Evolutionary conservation across 2,113 vertebrate species (phyloP), one percentile per base, ranked within the genome.

Genomic region (Aplodontia rufa): DNA sequence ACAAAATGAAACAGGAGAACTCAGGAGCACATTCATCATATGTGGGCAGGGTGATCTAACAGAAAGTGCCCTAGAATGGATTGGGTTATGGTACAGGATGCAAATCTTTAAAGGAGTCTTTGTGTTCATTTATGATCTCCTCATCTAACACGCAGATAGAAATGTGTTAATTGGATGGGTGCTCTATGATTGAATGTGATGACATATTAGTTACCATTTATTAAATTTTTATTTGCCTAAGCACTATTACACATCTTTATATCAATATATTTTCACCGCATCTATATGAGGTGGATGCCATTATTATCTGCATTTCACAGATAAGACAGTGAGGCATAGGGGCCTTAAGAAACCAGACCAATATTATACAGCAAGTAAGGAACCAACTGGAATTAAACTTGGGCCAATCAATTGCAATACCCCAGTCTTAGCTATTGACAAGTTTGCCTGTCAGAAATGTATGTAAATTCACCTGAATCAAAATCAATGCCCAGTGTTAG

Each of bases 1-100:
- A 80, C 28, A 64, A 42, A 90, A 87, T 78, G 45, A 87, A 69
- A n/a, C 74, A 80, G 22, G 60, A 87, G 71, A 87, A 16, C 28
- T 75, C 60, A 35, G 53, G 51, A 45, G 24, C 76, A 76, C 87
- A 55, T 91, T 81, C 62, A 84, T 80, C 79, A 22, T 17, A 8
- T 22, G 58, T 7, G 26, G 24, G 55, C 60, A 68, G 28, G 6
- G 24, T n/a, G 28, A 91, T 42, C 7, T 10, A 49, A 58, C 47
- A 87, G 92, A 78, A 87, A 92, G 14, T 42, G 7, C 42, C 10
- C 55, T 72, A 55, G n/a, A 69, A 93, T 72, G 1, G 4, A 91
- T 78, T 60, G 1, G 35, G 22, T 58, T 26, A 89, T 81, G 51
- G 7, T 28, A 22, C 51, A 4, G 30, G 37, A 30, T n/a, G 17